These are phyloP conservation scores for Armadillidium nasatum DNA, from an alignment of 1,140 invertebrate species.

Conservation along the genomic window DNA sequence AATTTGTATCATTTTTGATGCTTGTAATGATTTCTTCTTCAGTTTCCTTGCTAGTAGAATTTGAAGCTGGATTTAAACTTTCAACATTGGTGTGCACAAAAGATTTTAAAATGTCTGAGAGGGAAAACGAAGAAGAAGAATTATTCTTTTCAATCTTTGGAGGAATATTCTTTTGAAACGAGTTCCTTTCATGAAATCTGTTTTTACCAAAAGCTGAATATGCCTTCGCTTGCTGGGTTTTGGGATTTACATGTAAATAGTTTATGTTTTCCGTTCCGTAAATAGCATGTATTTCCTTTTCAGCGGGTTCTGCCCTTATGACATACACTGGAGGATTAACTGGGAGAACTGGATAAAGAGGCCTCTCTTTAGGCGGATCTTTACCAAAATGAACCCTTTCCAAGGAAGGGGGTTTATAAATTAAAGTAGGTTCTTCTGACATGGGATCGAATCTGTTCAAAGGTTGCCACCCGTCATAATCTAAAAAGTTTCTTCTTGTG, in stretches of 20 bases:
- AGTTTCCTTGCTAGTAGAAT: too few relatives aligned
- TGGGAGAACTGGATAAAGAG: slow-evolving; percentile 37
- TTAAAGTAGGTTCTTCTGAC: slow-evolving; percentile 37
- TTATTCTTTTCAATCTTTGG: background rate
- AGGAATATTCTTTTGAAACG: background rate
- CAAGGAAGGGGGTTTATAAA: slow-evolving; percentile 38
- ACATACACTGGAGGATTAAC: slow-evolving; percentile 42
- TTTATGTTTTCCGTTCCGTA: slow-evolving; percentile 43
- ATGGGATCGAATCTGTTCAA: slow-evolving; percentile 40
- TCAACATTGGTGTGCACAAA: too few relatives aligned
- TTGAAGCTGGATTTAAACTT: too few relatives aligned
- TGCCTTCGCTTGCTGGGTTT: slow-evolving; percentile 29
- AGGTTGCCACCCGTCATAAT: slow-evolving; percentile 42
- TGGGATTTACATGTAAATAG: slow-evolving; percentile 40
- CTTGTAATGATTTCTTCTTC: background rate
- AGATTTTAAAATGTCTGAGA: background rate
- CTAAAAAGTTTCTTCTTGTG: slow-evolving; percentile 26
- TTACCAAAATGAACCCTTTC: slow-evolving; percentile 38
- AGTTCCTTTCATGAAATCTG: background rate
- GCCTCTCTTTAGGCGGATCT: slow-evolving; percentile 35
- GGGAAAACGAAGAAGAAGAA: background rate
- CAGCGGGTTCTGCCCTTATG: slow-evolving; percentile 30
- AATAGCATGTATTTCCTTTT: slow-evolving; percentile 35
- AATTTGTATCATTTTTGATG: background rate
- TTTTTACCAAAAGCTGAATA: slow-evolving; percentile 15